A percentile compares a stretch with the other conserved stretches of the same genome.
Evolutionary conservation across 2,797 vertebrate species (phyloP).

Genomic region (Halcyon smyrnensis): DNA sequence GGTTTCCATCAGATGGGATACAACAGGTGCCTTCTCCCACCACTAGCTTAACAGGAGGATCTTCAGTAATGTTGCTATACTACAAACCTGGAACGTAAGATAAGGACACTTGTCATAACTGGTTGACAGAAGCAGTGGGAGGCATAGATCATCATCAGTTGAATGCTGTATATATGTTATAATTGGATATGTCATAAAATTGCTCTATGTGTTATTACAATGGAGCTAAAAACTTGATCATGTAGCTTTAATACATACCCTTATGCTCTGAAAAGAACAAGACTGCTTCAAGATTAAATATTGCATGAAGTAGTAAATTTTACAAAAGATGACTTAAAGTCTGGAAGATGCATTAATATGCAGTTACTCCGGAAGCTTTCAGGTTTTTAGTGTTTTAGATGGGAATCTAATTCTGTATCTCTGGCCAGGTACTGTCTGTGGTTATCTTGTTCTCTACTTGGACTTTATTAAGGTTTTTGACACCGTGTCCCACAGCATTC

Average conservation of each 20-base stretch:
- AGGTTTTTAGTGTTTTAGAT: neutral
- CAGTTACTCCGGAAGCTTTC: neutral
- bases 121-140: constrained; percentile 6
- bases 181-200: neutral
- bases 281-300: neutral
- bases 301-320: neutral
- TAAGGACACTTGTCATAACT: neutral
- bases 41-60: neutral
- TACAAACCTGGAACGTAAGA: neutral
- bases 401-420: neutral
- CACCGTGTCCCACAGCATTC: too few relatives aligned
- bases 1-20: neutral
- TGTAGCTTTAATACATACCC: neutral
- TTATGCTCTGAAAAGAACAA: neutral
- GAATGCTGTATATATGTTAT: neutral
- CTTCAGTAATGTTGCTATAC: neutral
- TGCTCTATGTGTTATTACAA: neutral
- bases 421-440: neutral
- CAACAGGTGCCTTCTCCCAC: neutral
- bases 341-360: neutral
- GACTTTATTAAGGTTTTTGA: too few relatives aligned
- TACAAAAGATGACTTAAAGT: neutral
- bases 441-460: neutral
- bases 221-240: neutral
- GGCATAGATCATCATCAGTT: neutral